Conservation (phyloP, 2,888 invertebrate species). For the Dorcus parallelipipedus region DNA sequence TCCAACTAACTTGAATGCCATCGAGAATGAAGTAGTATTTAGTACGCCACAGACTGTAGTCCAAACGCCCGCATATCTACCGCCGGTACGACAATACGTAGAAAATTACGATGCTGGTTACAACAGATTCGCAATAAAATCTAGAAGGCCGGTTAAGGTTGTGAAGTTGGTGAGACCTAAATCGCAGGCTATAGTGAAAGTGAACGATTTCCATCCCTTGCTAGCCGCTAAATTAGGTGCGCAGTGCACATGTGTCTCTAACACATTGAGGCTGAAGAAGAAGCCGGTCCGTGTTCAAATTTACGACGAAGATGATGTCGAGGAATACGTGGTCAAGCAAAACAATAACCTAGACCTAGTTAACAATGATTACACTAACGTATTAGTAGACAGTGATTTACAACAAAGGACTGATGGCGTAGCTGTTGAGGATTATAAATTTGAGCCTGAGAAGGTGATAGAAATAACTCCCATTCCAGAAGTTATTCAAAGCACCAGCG, state of each 20-base stretch:
- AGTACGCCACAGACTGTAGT: neutral
- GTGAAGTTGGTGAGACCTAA: constrained; percentile 45
- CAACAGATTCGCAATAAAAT: neutral
- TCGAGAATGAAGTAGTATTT: neutral
- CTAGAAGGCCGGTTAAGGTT: constrained; percentile 5
- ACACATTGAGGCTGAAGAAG: constrained; percentile 54
- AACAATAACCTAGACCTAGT: constrained; percentile 17
- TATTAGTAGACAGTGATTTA: neutral
- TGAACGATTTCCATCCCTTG: constrained; percentile 69
- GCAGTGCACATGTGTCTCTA: constrained; percentile 68
- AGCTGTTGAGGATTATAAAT: constrained; percentile 22
- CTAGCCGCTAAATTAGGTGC: constrained; percentile 69
- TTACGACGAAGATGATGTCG: constrained; percentile 29
- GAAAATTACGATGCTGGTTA: constrained; percentile 14
- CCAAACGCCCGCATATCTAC: constrained; percentile 9
- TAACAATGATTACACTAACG: too few species aligned
- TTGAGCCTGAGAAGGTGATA: constrained; percentile 32
- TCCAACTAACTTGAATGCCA: constrained; percentile 8
- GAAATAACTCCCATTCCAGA: constrained; percentile 35
- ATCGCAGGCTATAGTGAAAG: constrained; percentile 61
- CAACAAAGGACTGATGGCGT: neutral
- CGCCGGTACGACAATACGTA: constrained; percentile 11
- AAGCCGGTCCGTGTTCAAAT: constrained; percentile 19
- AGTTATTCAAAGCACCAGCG: constrained; percentile 17
- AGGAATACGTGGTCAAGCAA: constrained; percentile 18